These are phyloP conservation scores for Sitta europaea DNA, from an alignment of 2,113 vertebrate species.

Conservation along the genomic window DNA sequence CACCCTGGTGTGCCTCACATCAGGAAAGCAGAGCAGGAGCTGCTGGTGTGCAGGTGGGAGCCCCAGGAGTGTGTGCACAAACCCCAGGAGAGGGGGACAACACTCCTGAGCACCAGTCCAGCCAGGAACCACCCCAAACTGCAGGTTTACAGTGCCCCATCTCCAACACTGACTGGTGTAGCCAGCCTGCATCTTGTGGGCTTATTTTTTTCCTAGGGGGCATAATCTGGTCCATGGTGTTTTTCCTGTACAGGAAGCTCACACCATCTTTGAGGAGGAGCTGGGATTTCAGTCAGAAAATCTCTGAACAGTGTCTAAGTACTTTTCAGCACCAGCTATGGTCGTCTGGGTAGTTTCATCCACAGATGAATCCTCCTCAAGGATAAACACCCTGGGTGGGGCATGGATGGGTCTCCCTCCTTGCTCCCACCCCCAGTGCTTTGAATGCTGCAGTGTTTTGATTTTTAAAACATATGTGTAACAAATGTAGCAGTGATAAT, in stretches of 20 bases:
- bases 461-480: slow-evolving; percentile 55
- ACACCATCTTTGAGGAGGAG: not conserved
- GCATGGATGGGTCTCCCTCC: not conserved
- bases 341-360: not conserved
- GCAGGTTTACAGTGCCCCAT: not conserved
- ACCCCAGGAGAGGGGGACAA: not conserved
- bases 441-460: slow-evolving; percentile 19
- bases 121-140: not conserved
- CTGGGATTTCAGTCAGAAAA: not conserved
- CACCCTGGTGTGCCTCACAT: not conserved
- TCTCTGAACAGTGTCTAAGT: not conserved
- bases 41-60: not conserved
- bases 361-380: not conserved
- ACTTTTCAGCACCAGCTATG: not conserved
- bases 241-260: not conserved
- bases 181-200: not conserved
- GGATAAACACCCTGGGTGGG: not conserved
- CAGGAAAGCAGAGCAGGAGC: not conserved
- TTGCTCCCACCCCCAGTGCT: not conserved
- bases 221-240: not conserved
- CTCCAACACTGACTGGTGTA: not conserved
- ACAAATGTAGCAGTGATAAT: slow-evolving; percentile 39
- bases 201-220: not conserved
- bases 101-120: not conserved
- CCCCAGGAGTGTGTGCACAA: not conserved